Evolutionary conservation across 2,888 invertebrate genomes (phyloP).

Genomic region (Apeira syringaria): DNA sequence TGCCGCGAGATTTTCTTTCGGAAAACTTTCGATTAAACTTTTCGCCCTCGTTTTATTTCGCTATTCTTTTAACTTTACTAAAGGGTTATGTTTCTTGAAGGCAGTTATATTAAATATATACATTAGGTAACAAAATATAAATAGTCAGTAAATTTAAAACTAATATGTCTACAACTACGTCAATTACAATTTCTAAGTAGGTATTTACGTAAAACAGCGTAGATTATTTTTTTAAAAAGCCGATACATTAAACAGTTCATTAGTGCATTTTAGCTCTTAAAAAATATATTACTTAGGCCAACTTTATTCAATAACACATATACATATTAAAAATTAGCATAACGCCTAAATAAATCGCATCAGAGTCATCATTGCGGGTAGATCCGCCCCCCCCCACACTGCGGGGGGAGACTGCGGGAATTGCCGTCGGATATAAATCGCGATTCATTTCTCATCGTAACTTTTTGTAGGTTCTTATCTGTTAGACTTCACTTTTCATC

Average conservation of each 20-base stretch:
- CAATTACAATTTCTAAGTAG: too few relatives aligned
- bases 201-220: too few relatives aligned
- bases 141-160: too few relatives aligned
- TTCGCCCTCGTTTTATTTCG: conserved; percentile 51
- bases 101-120: too few relatives aligned
- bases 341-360: conserved; percentile 24
- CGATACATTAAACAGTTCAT: too few relatives aligned
- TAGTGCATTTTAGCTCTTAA: too few relatives aligned
- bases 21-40: conserved; percentile 78
- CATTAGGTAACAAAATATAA: too few relatives aligned
- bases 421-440: conserved; percentile 80
- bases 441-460: conserved; percentile 85
- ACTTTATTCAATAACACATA: too few relatives aligned
- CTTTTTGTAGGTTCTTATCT: conserved; percentile 85
- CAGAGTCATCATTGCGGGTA: conserved; percentile 22
- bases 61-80: conserved; percentile 41
- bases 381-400: conserved; percentile 5
- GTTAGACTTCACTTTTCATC: conserved; percentile 85
- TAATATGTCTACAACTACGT: too few relatives aligned
- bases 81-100: conserved; percentile 21
- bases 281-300: too few relatives aligned
- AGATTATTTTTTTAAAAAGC: too few relatives aligned
- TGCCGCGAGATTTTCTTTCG: conserved; percentile 59
- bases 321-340: conserved; percentile 23
- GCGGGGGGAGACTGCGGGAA: conserved; percentile 44